Evolutionary conservation across 2,888 invertebrate genomes (phyloP), one percentile per base, ranked within the genome.

Genomic region (Dynastes tityus): DNA sequence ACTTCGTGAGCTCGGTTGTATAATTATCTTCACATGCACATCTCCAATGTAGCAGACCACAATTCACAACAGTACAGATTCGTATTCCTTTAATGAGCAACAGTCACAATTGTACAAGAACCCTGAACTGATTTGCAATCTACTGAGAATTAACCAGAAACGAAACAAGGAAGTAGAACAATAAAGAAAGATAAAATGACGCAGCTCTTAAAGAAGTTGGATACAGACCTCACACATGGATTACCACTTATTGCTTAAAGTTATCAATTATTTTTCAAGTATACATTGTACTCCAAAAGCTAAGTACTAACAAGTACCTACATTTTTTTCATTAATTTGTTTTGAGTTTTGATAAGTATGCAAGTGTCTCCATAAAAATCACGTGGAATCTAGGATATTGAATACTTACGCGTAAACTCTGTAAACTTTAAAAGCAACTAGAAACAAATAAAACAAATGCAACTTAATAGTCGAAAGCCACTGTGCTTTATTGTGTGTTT

Each of bases 151-250:
- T 45, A 11, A 45, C 45, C 45, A 22, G 22, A 22, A 55, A 55
- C 55, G 3, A 55, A 55, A 55, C 22, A 55, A 22, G 16, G 55
- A 16, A 16, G 55, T n/a, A 8, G 2, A 0, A 45, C 45, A 45
- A 45, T 1, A 11, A 8, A 45, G 45, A 45, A 45, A 11, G 11
- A 8, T 8, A 8, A 45, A 45, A 11, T 1, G 45, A 5, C 8
- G 8, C 2, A 11, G 11, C 37, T 13, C n/a, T 29, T n/a, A 13
- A 5, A 37, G n/a, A 32, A 29, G 37, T 37, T 37, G 4, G 4
- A 1, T 32, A n/a, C 37, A 32, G 64, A 64, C 64, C 64, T 64
- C 64, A 64, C 64, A 64, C 64, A 64, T 55, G 8, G n/a, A 55
- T 13, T n/a, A 16, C 22, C 16, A n/a, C 16, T 16, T 16, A 55